These are phyloP conservation scores for Callocephalon fimbriatum DNA, from an alignment of 2,113 vertebrate genomes.

Conservation along the genomic window DNA sequence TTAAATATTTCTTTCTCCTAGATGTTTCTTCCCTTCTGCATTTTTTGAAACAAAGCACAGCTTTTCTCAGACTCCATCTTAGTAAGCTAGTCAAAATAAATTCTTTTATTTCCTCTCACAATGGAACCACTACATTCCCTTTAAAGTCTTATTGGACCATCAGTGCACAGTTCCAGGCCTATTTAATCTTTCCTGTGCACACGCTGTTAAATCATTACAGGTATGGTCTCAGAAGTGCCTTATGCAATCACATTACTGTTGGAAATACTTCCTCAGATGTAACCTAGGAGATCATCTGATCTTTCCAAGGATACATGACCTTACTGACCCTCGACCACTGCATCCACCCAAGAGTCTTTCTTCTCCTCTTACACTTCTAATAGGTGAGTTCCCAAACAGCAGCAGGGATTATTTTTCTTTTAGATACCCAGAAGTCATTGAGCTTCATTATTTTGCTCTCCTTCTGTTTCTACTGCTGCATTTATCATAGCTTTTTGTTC, in stretches of 20 bases:
- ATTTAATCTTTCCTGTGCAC: background rate
- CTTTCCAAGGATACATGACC: background rate
- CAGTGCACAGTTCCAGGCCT: background rate
- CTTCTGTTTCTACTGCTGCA: background rate
- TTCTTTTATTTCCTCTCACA: background rate
- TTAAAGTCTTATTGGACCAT: background rate
- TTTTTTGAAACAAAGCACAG: background rate
- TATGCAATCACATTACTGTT: background rate
- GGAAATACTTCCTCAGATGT: background rate
- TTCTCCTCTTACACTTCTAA: background rate
- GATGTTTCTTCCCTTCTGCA: background rate
- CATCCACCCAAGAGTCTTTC: background rate
- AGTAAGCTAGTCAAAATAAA: background rate
- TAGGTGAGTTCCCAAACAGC: background rate
- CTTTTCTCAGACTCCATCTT: background rate
- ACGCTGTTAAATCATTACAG: background rate
- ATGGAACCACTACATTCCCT: accelerated
- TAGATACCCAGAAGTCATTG: background rate
- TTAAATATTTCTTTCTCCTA: background rate
- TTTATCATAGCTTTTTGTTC: background rate
- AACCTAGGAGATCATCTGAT: background rate
- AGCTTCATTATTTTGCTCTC: background rate
- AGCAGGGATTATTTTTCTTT: background rate
- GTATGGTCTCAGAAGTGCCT: background rate
- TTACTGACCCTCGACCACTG: background rate